A percentile compares a stretch with the other conserved stretches of the same genome.
Evolutionary conservation across 2,113 vertebrate species (phyloP).

Genomic region (Poeciliopsis retropinna): DNA sequence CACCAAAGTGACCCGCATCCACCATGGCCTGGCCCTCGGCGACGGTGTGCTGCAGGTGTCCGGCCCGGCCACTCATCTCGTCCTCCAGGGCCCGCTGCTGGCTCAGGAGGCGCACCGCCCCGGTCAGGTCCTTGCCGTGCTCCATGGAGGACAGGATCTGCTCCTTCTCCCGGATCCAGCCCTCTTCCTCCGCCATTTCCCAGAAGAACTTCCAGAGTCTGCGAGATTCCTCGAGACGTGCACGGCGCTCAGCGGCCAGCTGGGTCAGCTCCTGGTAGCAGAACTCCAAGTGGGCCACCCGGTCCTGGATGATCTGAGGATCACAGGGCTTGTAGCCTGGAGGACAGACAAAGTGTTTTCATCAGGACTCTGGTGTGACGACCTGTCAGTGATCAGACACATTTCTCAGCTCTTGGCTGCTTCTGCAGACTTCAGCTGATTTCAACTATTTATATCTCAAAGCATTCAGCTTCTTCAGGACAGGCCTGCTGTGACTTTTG

Average conservation of each 20-base stretch:
- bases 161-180: constrained; percentile 97
- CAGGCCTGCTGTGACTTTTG: too few species aligned
- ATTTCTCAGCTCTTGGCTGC: too few species aligned
- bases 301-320: constrained; percentile 92
- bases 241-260: constrained; percentile 88
- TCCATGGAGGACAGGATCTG: constrained; percentile 93
- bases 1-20: constrained; percentile 87
- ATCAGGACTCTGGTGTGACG: background rate
- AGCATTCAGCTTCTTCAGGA: too few species aligned
- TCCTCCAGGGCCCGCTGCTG: constrained; percentile 94
- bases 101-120: constrained; percentile 89
- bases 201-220: constrained; percentile 98
- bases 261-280: constrained; percentile 95
- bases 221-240: constrained; percentile 91
- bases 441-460: too few species aligned
- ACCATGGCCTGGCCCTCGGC: constrained; percentile 93
- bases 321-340: constrained; percentile 88
- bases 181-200: constrained; percentile 98
- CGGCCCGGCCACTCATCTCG: constrained; percentile 90
- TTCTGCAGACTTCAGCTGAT: too few species aligned
- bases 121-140: constrained; percentile 91
- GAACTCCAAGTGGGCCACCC: constrained; percentile 94
- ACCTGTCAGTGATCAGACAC: too few species aligned
- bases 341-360: background rate
- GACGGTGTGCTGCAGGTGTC: constrained; percentile 89